phyloP scores from a whole-genome alignment of 1,140 invertebrate species.

The Anoplolepis gracilipes region DNA sequence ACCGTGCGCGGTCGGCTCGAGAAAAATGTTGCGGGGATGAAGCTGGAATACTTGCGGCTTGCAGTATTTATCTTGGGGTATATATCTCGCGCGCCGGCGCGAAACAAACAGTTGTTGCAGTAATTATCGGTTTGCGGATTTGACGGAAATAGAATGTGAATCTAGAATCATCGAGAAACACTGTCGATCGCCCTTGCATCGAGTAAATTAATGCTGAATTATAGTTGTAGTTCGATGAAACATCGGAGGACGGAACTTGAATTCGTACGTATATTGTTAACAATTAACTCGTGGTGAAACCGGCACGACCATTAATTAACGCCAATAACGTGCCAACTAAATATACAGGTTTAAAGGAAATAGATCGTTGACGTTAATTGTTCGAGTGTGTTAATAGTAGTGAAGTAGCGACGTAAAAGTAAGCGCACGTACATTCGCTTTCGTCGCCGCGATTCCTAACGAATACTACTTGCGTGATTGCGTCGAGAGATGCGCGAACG shows the following conservation, averaged over 20 bases:
- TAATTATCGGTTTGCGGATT: slow-evolving; percentile 34
- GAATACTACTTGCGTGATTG: slow-evolving; percentile 12
- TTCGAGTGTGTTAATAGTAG: neutral
- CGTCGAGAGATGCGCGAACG: neutral
- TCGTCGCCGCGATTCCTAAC: slow-evolving; percentile 1
- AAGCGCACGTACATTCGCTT: neutral
- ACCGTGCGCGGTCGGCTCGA: neutral
- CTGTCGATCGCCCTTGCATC: neutral
- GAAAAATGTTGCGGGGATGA: slow-evolving; percentile 50
- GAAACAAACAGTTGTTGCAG: neutral
- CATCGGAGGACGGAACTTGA: slow-evolving; percentile 24
- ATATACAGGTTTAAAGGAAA: slow-evolving; percentile 6
- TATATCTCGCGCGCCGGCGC: neutral
- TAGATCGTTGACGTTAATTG: slow-evolving; percentile 45
- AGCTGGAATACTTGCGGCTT: slow-evolving; percentile 23
- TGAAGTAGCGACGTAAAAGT: slow-evolving; percentile 35
- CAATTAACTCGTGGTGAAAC: slow-evolving; percentile 16
- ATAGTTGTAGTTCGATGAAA: slow-evolving; percentile 1
- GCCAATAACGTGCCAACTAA: slow-evolving; percentile 7
- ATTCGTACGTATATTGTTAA: slow-evolving; percentile 27
- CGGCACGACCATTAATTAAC: slow-evolving; percentile 26
- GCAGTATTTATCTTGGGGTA: slow-evolving; percentile 21
- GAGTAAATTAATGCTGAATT: neutral
- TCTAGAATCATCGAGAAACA: slow-evolving; percentile 3
- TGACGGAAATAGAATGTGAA: slow-evolving; percentile 7